Base-by-base conservation (phyloP, 2,888 invertebrate species). In the Cheilosia pagana region DNA sequence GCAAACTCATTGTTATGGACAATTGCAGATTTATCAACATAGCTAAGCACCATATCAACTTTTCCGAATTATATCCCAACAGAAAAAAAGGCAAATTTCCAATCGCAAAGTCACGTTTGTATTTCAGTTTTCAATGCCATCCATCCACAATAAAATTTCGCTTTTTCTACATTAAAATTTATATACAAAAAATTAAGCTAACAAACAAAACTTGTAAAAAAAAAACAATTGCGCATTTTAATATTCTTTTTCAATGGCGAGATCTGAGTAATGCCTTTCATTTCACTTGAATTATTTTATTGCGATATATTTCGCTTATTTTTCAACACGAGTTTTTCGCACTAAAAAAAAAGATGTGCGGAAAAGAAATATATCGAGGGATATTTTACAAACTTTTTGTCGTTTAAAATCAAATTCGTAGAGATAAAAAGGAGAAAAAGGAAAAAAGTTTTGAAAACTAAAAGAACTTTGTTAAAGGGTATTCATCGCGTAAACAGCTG, bases 401-500 rank as follows among this genome's bases (percentile, higher is more conserved):
- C n/a, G 57, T 35, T 65, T 60, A 62, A 62, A 52, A 77, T 39
- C 67, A 70, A 62, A 82, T 60, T 79, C 52, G 68, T 72, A 75
- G 62, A 78, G 62, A 78, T 48, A 55, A 41, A 68, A 62, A 52
- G 60, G 35, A 60, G 63, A 70, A 71, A 55, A 76, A 62, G 55
- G 74, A 70, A 10, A 50, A 72, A 53, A 57, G 53, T 67, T 67
- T 57, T 62, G 28, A 70, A 59, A 59, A 48, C n/a, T 39, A 45
- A 50, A 59, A 65, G 57, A 28, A 63, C 28, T 74, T 63, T 68
- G 74, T 63, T 75, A 83, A 78, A 83, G 78, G 70, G 41, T 75
- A 75, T 83, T 83, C 74, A 83, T 83, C 83, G 78, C 81, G 74
- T 79, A 79, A 86, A 87, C 71, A 74, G 77, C 87, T 72, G 76